Percentiles rank a stretch among this genome's conserved stretches.
phyloP scores from a whole-genome alignment of 2,113 vertebrate genomes.

The Prolemur simus region DNA sequence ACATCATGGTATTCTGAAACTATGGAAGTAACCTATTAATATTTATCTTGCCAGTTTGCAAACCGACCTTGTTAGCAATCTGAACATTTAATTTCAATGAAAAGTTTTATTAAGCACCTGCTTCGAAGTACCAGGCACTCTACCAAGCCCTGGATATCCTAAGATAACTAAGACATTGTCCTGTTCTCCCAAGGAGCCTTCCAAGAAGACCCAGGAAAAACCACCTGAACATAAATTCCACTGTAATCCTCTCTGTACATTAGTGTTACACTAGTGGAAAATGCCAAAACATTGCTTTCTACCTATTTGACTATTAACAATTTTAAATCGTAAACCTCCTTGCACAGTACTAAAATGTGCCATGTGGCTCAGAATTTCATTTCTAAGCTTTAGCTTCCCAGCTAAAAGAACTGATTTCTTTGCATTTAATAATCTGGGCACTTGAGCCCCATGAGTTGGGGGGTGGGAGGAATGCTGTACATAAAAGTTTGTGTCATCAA shows the following conservation, averaged over 20 bases:
- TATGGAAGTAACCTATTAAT: neutral
- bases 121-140: neutral
- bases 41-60: neutral
- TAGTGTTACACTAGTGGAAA: neutral
- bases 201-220: neutral
- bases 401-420: neutral
- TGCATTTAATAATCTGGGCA: neutral
- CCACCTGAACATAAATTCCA: neutral
- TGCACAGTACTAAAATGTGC: neutral
- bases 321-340: neutral
- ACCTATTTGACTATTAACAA: neutral
- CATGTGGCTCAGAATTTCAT: neutral
- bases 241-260: neutral
- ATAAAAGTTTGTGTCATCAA: neutral
- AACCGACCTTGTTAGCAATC: neutral
- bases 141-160: neutral
- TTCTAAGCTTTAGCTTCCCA: neutral
- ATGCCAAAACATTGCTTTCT: neutral
- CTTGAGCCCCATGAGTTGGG: neutral
- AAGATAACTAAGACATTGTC: neutral
- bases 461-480: neutral
- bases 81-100: neutral
- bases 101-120: neutral
- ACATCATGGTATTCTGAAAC: neutral
- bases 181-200: neutral